phyloP scores from a whole-genome alignment of 2,113 vertebrate genomes.

The Tringa solitaria region DNA sequence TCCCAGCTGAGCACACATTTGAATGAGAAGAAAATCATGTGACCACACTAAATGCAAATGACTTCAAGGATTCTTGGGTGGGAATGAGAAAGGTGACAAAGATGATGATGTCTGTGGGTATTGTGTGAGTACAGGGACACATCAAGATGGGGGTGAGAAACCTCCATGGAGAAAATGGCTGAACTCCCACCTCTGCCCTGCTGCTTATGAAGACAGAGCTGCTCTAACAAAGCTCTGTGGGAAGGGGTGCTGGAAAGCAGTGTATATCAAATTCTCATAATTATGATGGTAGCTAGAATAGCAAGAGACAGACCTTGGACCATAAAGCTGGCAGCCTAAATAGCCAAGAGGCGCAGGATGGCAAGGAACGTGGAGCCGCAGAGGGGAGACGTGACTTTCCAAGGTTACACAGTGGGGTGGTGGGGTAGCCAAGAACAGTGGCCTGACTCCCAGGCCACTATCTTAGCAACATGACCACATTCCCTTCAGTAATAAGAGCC shows the following conservation, averaged over 20 bases:
- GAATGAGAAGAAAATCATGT: neutral
- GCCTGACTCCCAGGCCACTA: neutral
- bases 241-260: neutral
- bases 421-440: neutral
- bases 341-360: neutral
- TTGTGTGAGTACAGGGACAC: accelerated
- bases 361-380: neutral
- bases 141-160: neutral
- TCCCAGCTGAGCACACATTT: neutral
- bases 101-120: neutral
- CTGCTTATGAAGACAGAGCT: neutral
- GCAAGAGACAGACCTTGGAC: conserved; percentile 1
- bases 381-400: conserved; percentile 32
- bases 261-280: neutral
- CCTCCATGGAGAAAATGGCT: neutral
- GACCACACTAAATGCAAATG: neutral
- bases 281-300: neutral
- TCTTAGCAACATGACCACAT: conserved; percentile 5
- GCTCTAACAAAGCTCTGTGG: neutral
- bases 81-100: neutral
- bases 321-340: neutral
- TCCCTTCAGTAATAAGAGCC: neutral
- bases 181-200: neutral
- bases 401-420: neutral
- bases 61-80: neutral